Conservation (phyloP, 1,140 invertebrate species). For the Leptestheria dahalacensis region DNA sequence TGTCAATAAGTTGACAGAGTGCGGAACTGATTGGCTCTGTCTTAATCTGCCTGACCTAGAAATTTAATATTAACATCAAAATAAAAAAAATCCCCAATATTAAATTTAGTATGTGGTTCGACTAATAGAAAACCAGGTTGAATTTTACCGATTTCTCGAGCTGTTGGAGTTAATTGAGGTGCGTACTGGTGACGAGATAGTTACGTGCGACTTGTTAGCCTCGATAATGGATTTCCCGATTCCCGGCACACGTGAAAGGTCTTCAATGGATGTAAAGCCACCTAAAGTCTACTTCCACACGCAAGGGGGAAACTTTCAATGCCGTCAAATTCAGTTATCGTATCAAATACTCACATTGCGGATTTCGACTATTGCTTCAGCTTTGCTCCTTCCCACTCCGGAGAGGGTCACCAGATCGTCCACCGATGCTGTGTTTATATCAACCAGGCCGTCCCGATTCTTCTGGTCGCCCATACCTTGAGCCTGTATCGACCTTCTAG, state of each 20-base stretch:
- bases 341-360: constrained; percentile 26
- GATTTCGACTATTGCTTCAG: constrained; percentile 31
- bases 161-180: not conserved
- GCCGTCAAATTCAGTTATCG: not conserved
- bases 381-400: constrained; percentile 29
- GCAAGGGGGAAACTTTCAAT: constrained; percentile 15
- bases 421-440: constrained; percentile 28
- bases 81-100: too few relatives aligned
- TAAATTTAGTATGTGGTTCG: too few relatives aligned
- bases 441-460: constrained; percentile 18
- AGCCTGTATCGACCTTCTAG: too few relatives aligned
- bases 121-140: too few relatives aligned
- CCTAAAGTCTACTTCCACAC: constrained; percentile 28
- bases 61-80: not conserved
- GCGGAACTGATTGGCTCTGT: not conserved
- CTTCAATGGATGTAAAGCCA: constrained; percentile 27
- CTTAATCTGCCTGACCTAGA: not conserved
- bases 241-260: constrained; percentile 28
- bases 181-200: constrained; percentile 21
- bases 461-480: constrained; percentile 3
- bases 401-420: constrained; percentile 28
- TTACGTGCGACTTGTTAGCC: constrained; percentile 25
- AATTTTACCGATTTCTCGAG: too few relatives aligned
- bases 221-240: constrained; percentile 29
- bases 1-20: not conserved